Conservation (phyloP, 1,140 invertebrate species). For the Frieseomelitta varia region DNA sequence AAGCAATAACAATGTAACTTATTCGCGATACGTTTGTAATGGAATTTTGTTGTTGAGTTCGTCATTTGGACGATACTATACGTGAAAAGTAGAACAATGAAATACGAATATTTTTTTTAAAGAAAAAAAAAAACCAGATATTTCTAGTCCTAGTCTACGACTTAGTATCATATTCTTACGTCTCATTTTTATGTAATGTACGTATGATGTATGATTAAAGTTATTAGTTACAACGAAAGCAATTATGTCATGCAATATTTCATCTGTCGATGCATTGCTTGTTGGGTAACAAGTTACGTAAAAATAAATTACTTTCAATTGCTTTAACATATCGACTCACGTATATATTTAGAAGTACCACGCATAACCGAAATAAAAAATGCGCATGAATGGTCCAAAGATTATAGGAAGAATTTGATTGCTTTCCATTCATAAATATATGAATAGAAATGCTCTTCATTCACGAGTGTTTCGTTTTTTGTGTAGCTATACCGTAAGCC, state of each 20-base stretch:
- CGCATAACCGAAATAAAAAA: neutral
- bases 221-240: conserved; percentile 6
- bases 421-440: neutral
- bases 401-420: neutral
- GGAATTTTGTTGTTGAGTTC: too few species aligned
- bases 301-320: conserved; percentile 36
- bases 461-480: neutral
- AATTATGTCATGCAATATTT: conserved; percentile 31
- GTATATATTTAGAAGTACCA: neutral
- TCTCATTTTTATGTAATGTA: neutral
- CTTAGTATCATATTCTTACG: neutral
- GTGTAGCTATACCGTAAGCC: conserved; percentile 70
- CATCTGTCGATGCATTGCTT: neutral
- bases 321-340: neutral
- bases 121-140: neutral
- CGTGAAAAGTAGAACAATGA: too few species aligned
- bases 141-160: neutral
- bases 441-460: neutral
- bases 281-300: conserved; percentile 38
- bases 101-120: neutral
- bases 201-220: conserved; percentile 22
- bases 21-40: neutral
- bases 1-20: conserved; percentile 20
- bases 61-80: too few species aligned
- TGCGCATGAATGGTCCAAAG: neutral